Base-by-base conservation (phyloP, 2,888 invertebrate species). In the Osedax fenrisi region DNA sequence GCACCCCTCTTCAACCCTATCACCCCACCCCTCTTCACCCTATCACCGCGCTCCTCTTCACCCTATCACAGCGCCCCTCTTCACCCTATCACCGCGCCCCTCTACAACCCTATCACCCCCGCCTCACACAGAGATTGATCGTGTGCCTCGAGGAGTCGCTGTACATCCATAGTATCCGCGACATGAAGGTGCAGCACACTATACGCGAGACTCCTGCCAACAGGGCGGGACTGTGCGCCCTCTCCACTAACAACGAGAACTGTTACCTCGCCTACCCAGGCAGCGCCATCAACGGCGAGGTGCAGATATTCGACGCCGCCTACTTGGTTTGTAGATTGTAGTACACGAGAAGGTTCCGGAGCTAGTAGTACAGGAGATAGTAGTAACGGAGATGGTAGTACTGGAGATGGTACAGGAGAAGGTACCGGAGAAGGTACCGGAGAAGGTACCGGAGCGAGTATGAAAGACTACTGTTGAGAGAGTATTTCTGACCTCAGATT, bases 201-300 rank as follows among this genome's bases (percentile, higher is more conserved):
- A 97, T 98, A 84, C 89, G 94, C 81, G 97, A 98, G 86, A 97
- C 97, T 77, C 97, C 98, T 77, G 91, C 92, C 77, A 98, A 98
- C 87, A 90, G 91, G 75, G 88, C 89, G 81, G 98, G 98, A 23
- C 87, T 96, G 78, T 93, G 93, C 87, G 92, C 94, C 76, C 88
- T 96, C 73, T 92, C 94, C 76, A 89, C 90, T 73, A 90, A 90
- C 86, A 91, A 90, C 79, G 94, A 95, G 78, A 90, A 91, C 86
- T 94, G 93, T 86, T 92, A 90, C 86, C 88, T 98, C 80, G 97
- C 97, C 27, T 98, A 97, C 88, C 97, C 97, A 71, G 96, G 95
- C 81, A 93, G 93, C 80, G 91, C 90, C 80, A 90, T 90, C 72
- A 90, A 91, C 75, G 97, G 97, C 25, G 94, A 96, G 88, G 93